Evolutionary conservation across 1,140 invertebrate genomes (phyloP).

Genomic region (Drosophila repletoides): DNA sequence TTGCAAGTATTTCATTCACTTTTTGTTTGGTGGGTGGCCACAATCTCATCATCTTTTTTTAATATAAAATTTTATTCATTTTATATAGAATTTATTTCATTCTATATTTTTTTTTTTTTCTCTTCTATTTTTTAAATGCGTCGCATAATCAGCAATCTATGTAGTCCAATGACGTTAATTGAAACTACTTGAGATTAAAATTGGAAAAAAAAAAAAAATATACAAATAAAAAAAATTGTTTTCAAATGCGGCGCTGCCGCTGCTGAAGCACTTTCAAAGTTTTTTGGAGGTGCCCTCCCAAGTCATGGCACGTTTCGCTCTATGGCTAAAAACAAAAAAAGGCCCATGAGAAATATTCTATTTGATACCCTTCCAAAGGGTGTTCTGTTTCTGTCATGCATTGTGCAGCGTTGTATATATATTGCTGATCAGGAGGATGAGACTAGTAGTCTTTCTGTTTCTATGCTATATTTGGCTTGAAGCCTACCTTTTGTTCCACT

Average conservation of each 20-base stretch:
- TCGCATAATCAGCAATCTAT: conserved; percentile 70
- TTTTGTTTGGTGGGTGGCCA: conserved; percentile 61
- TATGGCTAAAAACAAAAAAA: not conserved
- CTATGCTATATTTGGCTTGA: too few species aligned
- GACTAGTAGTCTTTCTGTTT: too few species aligned
- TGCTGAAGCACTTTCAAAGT: conserved; percentile 3
- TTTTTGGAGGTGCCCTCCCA: conserved; percentile 14
- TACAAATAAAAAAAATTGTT: conserved; percentile 46
- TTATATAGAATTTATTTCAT: not conserved
- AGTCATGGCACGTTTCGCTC: conserved; percentile 9
- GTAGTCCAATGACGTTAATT: conserved; percentile 81
- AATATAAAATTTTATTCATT: conserved; percentile 47
- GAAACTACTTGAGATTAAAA: conserved; percentile 78
- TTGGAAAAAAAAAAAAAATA: conserved; percentile 31
- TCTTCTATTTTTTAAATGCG: conserved; percentile 45
- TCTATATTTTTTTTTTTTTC: conserved; percentile 7
- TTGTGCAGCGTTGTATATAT: too few species aligned
- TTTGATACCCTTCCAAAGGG: too few species aligned
- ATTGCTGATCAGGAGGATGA: too few species aligned
- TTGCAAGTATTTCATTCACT: conserved; percentile 6
- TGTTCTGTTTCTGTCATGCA: too few species aligned
- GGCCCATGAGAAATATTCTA: conserved; percentile 24
- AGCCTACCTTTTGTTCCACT: too few species aligned
- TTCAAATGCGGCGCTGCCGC: conserved; percentile 53
- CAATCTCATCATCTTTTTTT: conserved; percentile 44